phyloP scores from a whole-genome alignment of 2,797 vertebrate genomes.

The Eidolon dupreanum region DNA sequence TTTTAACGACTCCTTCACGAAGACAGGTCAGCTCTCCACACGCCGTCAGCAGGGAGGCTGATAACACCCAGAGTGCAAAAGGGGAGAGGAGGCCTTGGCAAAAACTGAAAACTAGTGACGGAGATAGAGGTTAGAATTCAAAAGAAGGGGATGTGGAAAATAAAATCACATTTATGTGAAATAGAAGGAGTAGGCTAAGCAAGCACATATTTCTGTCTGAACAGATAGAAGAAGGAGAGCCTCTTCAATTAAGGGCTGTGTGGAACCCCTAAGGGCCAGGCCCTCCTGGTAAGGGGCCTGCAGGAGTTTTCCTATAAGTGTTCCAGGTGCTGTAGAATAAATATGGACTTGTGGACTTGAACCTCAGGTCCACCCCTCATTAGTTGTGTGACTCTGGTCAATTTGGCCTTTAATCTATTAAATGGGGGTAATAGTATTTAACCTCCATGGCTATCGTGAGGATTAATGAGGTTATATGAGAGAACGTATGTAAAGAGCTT shows the following conservation, averaged over 20 bases:
- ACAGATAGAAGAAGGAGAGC: neutral
- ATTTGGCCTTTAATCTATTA: neutral
- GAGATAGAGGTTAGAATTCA: neutral
- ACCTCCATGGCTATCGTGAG: neutral
- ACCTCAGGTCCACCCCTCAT: neutral
- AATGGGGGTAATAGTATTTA: neutral
- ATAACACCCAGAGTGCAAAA: neutral
- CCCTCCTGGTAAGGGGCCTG: fast-evolving
- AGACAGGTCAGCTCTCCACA: neutral
- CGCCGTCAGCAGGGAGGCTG: neutral
- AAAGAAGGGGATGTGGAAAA: neutral
- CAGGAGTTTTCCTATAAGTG: fast-evolving
- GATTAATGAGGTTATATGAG: neutral
- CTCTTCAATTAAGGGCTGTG: neutral
- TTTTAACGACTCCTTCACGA: neutral
- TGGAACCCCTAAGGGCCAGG: no score
- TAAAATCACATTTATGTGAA: neutral
- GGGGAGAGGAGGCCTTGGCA: neutral
- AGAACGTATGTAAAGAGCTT: neutral
- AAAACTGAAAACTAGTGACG: neutral
- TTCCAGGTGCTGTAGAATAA: neutral
- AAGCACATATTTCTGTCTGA: neutral
- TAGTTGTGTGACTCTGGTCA: neutral
- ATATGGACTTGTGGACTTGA: neutral
- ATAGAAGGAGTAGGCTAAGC: neutral